Evolutionary conservation across 2,113 vertebrate species (phyloP).

Genomic region (Aegotheles bennettii): DNA sequence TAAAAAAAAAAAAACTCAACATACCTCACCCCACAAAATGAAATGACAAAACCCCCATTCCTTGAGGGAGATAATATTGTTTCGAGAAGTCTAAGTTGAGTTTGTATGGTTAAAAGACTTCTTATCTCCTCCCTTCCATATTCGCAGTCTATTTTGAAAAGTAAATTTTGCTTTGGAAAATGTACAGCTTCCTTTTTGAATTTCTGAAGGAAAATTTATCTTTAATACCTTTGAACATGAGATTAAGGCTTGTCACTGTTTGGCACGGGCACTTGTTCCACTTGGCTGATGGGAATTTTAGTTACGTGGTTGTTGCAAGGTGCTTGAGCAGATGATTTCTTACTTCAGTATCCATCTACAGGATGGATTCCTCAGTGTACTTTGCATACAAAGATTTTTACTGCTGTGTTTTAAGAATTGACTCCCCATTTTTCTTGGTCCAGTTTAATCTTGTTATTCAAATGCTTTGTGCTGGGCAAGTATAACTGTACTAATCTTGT

Average conservation of each 20-base stretch:
- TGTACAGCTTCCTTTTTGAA: neutral
- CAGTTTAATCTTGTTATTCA: neutral
- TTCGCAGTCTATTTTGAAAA: neutral
- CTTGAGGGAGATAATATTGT: neutral
- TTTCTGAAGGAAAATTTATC: neutral
- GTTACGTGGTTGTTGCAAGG: neutral
- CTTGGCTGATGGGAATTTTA: neutral
- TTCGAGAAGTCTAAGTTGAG: neutral
- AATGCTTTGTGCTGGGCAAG: neutral
- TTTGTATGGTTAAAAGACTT: neutral
- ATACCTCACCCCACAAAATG: neutral
- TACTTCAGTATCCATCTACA: neutral
- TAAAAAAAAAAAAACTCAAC: no score
- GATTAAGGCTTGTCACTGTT: neutral
- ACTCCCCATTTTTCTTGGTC: neutral
- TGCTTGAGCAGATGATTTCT: neutral
- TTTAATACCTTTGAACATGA: neutral
- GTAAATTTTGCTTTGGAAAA: neutral
- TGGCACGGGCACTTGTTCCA: neutral
- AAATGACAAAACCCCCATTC: fast-evolving
- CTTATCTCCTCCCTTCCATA: neutral
- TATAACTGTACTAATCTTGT: neutral
- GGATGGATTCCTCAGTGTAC: neutral
- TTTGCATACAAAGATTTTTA: neutral
- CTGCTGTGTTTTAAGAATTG: neutral